These are phyloP conservation scores for Campoplex capitator DNA, from an alignment of 2,888 invertebrate species.

Conservation along the genomic window DNA sequence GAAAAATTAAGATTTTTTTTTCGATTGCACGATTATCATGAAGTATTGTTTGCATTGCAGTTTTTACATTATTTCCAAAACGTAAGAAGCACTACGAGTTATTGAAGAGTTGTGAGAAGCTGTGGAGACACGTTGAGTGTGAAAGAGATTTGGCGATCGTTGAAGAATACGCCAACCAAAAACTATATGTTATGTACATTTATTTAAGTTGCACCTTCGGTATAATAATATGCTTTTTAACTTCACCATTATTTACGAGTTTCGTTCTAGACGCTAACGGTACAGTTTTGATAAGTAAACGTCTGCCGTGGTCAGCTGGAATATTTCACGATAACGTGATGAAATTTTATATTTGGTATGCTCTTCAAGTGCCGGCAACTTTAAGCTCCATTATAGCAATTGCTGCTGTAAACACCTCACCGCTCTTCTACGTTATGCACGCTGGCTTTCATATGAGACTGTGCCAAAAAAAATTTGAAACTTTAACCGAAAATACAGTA, in stretches of 20 bases:
- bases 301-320: conserved; percentile 56
- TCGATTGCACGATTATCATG: neutral
- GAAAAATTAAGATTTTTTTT: neutral
- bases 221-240: conserved; percentile 35
- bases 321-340: conserved; percentile 51
- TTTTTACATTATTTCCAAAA: conserved; percentile 33
- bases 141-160: conserved; percentile 52
- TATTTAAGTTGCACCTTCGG: conserved; percentile 67
- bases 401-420: conserved; percentile 54
- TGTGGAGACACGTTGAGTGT: conserved; percentile 64
- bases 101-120: conserved; percentile 60
- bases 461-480: conserved; percentile 31
- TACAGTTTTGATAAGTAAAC: conserved; percentile 56
- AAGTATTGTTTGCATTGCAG: conserved; percentile 9
- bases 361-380: conserved; percentile 50
- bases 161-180: conserved; percentile 51
- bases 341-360: conserved; percentile 54
- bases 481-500: neutral
- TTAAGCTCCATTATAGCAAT: conserved; percentile 24
- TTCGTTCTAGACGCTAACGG: conserved; percentile 47
- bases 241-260: conserved; percentile 28
- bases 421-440: conserved; percentile 57
- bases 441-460: conserved; percentile 61
- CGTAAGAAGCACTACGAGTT: conserved; percentile 54
- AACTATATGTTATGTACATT: conserved; percentile 65